Conservation (phyloP, 2,113 vertebrate genomes). For the Raja brachyura region DNA sequence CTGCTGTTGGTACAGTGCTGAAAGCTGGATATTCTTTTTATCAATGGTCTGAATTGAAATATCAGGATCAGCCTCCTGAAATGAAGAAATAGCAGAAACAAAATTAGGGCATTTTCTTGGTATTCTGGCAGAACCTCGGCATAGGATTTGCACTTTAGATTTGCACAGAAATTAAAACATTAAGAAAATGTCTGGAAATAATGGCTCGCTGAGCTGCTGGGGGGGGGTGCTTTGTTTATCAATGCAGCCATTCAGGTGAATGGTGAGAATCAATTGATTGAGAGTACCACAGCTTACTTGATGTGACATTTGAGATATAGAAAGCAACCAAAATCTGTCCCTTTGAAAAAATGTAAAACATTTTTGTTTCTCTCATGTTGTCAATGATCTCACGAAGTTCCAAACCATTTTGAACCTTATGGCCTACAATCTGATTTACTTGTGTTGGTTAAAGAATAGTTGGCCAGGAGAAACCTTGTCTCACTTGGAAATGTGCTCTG, state of each 20-base stretch:
- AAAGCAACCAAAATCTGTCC: neutral
- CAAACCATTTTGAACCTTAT: neutral
- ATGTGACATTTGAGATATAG: neutral
- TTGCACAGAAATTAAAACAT: neutral
- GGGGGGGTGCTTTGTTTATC: neutral
- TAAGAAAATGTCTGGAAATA: neutral
- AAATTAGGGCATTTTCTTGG: neutral
- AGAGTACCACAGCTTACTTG: neutral
- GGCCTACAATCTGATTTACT: neutral
- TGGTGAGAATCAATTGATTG: neutral
- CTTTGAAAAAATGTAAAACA: neutral
- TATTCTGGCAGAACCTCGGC: neutral
- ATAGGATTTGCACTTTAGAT: neutral
- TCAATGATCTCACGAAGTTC: neutral
- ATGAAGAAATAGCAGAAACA: neutral
- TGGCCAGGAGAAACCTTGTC: neutral
- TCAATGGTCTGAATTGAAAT: neutral
- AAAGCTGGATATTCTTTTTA: neutral
- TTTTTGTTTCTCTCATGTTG: neutral
- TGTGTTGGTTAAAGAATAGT: neutral
- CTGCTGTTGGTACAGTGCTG: neutral
- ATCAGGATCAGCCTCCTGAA: neutral
- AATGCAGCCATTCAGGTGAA: neutral
- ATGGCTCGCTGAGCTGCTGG: neutral
- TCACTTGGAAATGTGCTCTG: neutral